Evolutionary conservation across 2,113 vertebrate species (phyloP).

Genomic region (Colistium nudipinnis): DNA sequence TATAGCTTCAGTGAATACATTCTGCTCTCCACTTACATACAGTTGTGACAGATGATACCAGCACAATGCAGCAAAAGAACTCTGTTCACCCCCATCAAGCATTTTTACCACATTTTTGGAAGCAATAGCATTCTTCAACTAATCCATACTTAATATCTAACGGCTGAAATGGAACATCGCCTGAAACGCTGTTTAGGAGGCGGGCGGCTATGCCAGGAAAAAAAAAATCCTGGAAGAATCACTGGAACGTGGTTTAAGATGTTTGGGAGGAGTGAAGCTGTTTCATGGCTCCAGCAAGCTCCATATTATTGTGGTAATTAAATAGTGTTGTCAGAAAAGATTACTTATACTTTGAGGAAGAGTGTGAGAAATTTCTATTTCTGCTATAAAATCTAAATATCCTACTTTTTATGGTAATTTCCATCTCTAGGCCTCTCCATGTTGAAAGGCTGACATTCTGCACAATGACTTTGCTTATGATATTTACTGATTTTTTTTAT

Average conservation of each 20-base stretch:
- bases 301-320: conserved; percentile 61
- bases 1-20: conserved; percentile 3
- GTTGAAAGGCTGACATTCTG: neutral
- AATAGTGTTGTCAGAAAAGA: conserved; percentile 35
- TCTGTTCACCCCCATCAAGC: conserved; percentile 44
- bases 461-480: neutral
- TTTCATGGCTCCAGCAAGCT: conserved; percentile 57
- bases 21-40: conserved; percentile 9
- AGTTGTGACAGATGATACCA: conserved; percentile 36
- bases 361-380: conserved; percentile 42
- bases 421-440: too few relatives aligned
- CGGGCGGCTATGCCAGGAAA: conserved; percentile 47
- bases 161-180: conserved; percentile 61
- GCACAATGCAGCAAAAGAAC: conserved; percentile 7
- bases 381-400: neutral
- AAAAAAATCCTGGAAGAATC: conserved; percentile 46
- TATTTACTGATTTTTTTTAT: neutral
- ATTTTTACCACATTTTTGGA: conserved; percentile 63
- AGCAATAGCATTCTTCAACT: conserved; percentile 55
- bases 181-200: conserved; percentile 49
- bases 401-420: too few relatives aligned
- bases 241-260: conserved; percentile 57
- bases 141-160: conserved; percentile 66
- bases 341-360: conserved; percentile 35
- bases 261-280: conserved; percentile 52